These are phyloP conservation scores for Cerastis rubricosa DNA, from an alignment of 2,888 invertebrate genomes.

Conservation along the genomic window DNA sequence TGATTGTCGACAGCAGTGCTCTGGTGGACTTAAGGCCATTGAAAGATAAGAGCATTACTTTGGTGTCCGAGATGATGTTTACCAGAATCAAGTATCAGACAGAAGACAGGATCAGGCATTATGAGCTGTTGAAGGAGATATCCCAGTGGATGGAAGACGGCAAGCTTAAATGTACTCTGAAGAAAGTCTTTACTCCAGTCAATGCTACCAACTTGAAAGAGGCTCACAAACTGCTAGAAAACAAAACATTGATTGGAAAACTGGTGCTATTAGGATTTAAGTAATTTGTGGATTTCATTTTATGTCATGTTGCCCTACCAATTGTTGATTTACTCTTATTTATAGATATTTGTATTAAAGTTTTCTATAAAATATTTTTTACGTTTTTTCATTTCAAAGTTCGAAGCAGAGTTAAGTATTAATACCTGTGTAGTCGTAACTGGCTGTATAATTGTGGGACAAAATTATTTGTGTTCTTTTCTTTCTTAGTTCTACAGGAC, in stretches of 20 bases:
- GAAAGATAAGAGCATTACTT: constrained; percentile 85
- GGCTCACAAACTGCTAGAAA: constrained; percentile 83
- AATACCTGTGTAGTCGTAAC: neutral
- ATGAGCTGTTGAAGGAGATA: constrained; percentile 78
- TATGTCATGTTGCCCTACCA: neutral
- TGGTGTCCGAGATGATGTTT: constrained; percentile 83
- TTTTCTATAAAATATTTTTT: neutral
- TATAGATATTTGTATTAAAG: neutral
- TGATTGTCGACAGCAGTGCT: constrained; percentile 84
- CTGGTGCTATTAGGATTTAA: constrained; percentile 80
- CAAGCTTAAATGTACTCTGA: constrained; percentile 79
- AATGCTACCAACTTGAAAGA: constrained; percentile 84
- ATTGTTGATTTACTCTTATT: neutral
- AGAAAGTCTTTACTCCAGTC: constrained; percentile 81
- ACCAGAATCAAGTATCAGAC: constrained; percentile 85
- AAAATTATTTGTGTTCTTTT: neutral
- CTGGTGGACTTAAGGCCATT: constrained; percentile 80
- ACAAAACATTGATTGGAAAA: constrained; percentile 80
- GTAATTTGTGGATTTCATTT: constrained; percentile 48
- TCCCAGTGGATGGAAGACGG: constrained; percentile 81
- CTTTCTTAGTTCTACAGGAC: neutral
- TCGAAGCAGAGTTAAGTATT: neutral
- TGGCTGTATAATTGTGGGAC: neutral
- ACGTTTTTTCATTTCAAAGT: neutral
- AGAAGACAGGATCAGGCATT: constrained; percentile 79